phyloP scores from a whole-genome alignment of 92 coral and sea anemone genomes.

The Anthopleura xanthogrammica region DNA sequence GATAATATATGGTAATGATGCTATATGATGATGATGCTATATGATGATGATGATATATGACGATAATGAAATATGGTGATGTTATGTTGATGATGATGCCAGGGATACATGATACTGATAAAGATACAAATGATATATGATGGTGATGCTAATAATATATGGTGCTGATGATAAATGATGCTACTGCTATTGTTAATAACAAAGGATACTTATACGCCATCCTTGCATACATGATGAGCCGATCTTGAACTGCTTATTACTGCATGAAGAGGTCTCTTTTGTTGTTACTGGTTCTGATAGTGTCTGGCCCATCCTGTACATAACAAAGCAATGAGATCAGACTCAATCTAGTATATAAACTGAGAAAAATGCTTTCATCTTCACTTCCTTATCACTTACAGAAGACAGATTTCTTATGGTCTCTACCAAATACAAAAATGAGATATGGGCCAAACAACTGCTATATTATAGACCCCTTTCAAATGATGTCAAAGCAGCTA shows the following conservation, averaged over 20 bases:
- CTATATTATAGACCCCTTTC: too few species aligned
- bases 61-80: neutral
- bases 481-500: too few species aligned
- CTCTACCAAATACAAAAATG: too few species aligned
- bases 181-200: neutral
- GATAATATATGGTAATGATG: neutral
- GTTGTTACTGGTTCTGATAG: constrained; percentile 96
- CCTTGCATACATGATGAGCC: constrained; percentile 99
- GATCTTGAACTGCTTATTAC: constrained; percentile 81
- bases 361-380: too few species aligned
- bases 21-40: neutral
- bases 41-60: neutral
- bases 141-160: neutral
- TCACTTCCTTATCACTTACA: too few species aligned
- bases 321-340: neutral
- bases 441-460: too few species aligned
- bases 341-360: neutral
- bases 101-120: neutral
- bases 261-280: constrained; percentile 83
- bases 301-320: constrained; percentile 93
- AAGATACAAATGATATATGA: neutral
- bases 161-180: neutral
- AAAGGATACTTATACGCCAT: constrained; percentile 99
- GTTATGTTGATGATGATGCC: neutral
- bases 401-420: too few species aligned